Base-by-base conservation (phyloP, 2,797 vertebrate genomes). In the Premnoplex brunnescens region DNA sequence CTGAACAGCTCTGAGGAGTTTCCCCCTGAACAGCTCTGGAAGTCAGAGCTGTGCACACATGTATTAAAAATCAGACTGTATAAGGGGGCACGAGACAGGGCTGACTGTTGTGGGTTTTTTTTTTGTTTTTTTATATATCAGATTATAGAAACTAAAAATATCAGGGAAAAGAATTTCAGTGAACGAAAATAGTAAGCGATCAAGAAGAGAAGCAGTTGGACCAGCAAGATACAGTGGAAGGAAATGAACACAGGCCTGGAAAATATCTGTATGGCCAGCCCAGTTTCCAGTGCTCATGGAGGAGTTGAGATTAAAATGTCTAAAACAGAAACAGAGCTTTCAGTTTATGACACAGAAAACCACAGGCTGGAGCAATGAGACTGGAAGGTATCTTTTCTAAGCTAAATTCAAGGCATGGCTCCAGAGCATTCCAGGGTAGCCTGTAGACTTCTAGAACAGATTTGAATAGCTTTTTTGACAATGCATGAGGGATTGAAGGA, bases 311-410 rank as follows among this genome's bases (percentile, higher is more conserved):
- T 95, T 85, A 88, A 95, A 91, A 96, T 84, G 58, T 89, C 78
- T 92, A 81, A 95, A 94, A 66, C 68, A 95, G 91, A 92, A 89
- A 91, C 12, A 85, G 84, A 71, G 80, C 89, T 95, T 94, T 88
- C 48, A 55, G 82, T 81, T 92, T 92, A 78, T 60, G 69, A 63
- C 73, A 91, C 46, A 68, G 76, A 83, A 96, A 92, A 86, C 36
- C 64, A 75, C 54, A 95, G 91, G 63, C 92, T 92, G 89, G 66
- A 89, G 69, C 68, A 95, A 85, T 89, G 87, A 85, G 87, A 92
- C 87, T 2, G 3, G 82, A 95, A 78, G 15, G 0, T 44, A 59
- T 89, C 69, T 71, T 93, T 93, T 88, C 44, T 85, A 86, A 84
- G 51, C 82, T 89, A 81, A 93, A 93, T 88, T 85, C 72, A 52